Base-by-base conservation (phyloP, 1,140 invertebrate genomes). In the Orussus abietinus region DNA sequence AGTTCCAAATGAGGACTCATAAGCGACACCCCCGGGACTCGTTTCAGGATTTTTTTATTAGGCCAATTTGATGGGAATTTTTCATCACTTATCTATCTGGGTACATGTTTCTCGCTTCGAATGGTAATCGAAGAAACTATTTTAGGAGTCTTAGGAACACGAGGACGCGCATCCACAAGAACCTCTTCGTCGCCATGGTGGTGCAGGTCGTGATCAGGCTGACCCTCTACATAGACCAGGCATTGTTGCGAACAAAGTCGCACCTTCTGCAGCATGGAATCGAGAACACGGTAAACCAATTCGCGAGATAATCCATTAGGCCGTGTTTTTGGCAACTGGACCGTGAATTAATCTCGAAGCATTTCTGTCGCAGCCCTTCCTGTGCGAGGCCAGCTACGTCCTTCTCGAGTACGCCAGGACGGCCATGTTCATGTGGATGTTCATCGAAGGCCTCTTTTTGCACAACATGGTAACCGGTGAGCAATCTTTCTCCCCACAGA, bases 401-500 rank as follows among this genome's bases (percentile, higher is more conserved):
- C 64, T 92, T 1, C 59, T 94, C 49, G 92, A 94, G 65, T 94
- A 93, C 63, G 83, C 87, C 0, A 81, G 85, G 45, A 90, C 90
- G 0, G 88, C 88, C 1, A 91, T 91, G 80, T 94, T 94, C 58
- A 88, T 88, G 82, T 95, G 91, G 91, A 94, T 94, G 90, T 92
- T 94, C 54, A 84, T 93, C 18, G 91, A 93, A 62, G 91, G 92
- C 1, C 70, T 92, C 11, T 91, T 91, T 59, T 71, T 95, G 12
- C 88, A 95, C 62, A 92, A 90, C 56, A 82, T 90, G 66, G 82
- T 88, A 10, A 86, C 90, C 18, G 78, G 76, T 77, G 47, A 62
- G 49, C 42, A 26, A 14, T 19, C 40, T 45, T 31, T 28, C 20
- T 19, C 4, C 13, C 21, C 5, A 31, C 22, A 30, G 3, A n/a